Evolutionary conservation across 2,888 invertebrate genomes (phyloP).

Genomic region (Boloria selene): DNA sequence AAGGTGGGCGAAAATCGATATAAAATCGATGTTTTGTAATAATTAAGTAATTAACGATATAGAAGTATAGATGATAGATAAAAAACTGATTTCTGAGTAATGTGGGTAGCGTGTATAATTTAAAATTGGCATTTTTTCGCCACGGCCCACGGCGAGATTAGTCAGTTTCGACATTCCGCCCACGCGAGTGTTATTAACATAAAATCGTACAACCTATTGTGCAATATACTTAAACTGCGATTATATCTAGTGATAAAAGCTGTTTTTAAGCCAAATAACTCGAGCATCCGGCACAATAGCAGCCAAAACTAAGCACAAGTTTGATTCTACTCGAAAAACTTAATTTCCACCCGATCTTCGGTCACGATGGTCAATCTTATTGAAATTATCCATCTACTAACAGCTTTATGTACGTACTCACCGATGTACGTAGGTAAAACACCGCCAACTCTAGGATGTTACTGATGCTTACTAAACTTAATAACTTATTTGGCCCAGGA

Average conservation of each 20-base stretch:
- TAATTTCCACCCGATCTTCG: too few species aligned
- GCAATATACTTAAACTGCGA: slow-evolving; percentile 73
- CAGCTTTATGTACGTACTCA: too few species aligned
- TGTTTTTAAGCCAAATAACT: slow-evolving; percentile 20
- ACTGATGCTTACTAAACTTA: too few species aligned
- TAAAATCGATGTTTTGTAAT: slow-evolving; percentile 49
- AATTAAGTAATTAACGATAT: slow-evolving; percentile 77
- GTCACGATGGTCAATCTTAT: too few species aligned
- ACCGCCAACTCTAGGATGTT: too few species aligned
- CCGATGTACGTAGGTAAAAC: too few species aligned
- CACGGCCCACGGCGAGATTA: slow-evolving; percentile 77
- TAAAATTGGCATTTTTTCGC: slow-evolving; percentile 79
- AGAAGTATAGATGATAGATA: slow-evolving; percentile 64
- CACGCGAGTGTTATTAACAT: slow-evolving; percentile 76
- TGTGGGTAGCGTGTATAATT: slow-evolving; percentile 80
- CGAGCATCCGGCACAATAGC: background rate
- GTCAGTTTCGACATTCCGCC: slow-evolving; percentile 80
- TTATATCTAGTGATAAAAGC: slow-evolving; percentile 70
- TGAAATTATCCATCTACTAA: too few species aligned
- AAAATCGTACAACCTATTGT: slow-evolving; percentile 78
- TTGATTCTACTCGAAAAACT: too few species aligned
- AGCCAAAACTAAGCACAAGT: too few species aligned
- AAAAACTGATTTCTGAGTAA: slow-evolving; percentile 56
- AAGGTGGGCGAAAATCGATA: slow-evolving; percentile 58
- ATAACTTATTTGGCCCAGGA: too few species aligned